Conservation (phyloP, 2,113 vertebrate species). For the Pachyramphus minor region DNA sequence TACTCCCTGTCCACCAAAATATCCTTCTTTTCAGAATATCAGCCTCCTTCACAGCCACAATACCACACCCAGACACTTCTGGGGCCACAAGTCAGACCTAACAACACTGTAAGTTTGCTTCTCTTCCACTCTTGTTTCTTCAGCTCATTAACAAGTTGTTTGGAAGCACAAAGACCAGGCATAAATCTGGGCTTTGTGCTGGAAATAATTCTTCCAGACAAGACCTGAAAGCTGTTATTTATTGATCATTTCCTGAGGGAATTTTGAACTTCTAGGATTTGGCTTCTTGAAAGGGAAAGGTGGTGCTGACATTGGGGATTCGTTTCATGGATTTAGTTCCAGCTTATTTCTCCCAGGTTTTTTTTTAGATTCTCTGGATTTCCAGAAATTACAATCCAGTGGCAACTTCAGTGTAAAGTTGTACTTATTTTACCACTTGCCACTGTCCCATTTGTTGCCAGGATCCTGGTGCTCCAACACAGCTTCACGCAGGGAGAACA, state of each 20-base stretch:
- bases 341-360: not conserved
- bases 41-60: not conserved
- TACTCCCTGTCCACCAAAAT: not conserved
- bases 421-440: not conserved
- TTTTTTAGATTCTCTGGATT: not conserved
- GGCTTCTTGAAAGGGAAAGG: not conserved
- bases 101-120: not conserved
- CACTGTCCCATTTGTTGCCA: not conserved
- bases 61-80: not conserved
- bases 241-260: not conserved
- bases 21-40: not conserved
- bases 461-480: not conserved
- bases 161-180: not conserved
- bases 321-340: not conserved
- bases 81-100: not conserved
- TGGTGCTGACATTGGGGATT: rapidly evolving
- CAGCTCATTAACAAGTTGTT: not conserved
- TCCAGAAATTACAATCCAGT: not conserved
- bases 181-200: not conserved
- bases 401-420: not conserved
- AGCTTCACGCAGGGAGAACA: not conserved
- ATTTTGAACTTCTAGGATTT: not conserved
- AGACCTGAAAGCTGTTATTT: not conserved
- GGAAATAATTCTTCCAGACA: not conserved
- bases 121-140: not conserved